These are phyloP conservation scores for Actenoides lindsayi DNA, from an alignment of 2,113 vertebrate species.

Conservation along the genomic window DNA sequence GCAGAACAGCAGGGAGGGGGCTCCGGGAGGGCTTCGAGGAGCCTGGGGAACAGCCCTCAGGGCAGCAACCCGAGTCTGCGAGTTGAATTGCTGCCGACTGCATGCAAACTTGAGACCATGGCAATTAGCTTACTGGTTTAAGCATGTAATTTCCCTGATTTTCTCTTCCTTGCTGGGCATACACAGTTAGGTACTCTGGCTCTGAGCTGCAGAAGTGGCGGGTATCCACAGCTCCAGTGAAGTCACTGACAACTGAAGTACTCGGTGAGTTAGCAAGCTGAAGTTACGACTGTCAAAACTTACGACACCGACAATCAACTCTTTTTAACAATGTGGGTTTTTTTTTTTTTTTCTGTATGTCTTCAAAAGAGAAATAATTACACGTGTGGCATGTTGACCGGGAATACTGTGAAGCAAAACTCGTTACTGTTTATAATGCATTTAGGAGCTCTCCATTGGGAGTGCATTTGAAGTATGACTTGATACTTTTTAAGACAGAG, in stretches of 20 bases:
- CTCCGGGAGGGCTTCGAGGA: no score
- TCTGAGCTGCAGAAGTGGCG: background rate
- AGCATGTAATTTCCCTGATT: background rate
- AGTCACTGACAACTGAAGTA: background rate
- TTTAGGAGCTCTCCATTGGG: background rate
- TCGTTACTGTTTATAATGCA: background rate
- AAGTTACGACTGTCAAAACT: background rate
- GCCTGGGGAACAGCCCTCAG: background rate
- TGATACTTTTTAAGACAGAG: background rate
- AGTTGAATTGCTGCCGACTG: background rate
- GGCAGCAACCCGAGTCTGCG: accelerated
- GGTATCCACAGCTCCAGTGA: background rate
- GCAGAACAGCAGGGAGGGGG: background rate
- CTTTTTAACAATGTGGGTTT: background rate
- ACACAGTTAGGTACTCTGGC: background rate
- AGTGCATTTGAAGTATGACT: background rate
- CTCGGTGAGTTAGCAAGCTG: background rate
- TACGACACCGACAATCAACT: background rate
- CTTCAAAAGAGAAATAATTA: background rate
- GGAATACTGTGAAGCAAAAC: background rate
- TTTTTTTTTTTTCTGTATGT: background rate
- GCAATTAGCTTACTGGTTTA: background rate
- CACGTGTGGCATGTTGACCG: background rate
- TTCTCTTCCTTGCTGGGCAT: background rate
- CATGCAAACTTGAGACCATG: background rate